Percentiles rank a stretch among this genome's conserved stretches.
Evolutionary conservation across 2,797 vertebrate species (phyloP).

Genomic region (Gallirallus australis): DNA sequence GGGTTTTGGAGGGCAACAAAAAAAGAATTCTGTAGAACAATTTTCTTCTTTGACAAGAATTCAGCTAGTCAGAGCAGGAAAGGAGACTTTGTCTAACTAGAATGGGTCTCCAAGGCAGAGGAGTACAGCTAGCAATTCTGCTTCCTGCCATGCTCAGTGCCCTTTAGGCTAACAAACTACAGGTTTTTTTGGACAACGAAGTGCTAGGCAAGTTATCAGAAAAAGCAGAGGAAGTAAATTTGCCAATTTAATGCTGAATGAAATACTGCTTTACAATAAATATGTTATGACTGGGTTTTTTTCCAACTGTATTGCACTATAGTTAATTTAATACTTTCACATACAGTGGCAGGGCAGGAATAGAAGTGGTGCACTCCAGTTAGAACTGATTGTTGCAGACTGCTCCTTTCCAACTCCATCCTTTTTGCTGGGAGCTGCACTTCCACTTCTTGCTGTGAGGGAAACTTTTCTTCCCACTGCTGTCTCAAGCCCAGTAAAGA

Average conservation of each 20-base stretch:
- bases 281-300: background rate
- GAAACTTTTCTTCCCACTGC: background rate
- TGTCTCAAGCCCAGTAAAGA: background rate
- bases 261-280: background rate
- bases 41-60: slow-evolving; percentile 4
- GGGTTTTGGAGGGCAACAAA: background rate
- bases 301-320: background rate
- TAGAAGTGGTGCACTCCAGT: background rate
- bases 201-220: background rate
- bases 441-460: background rate
- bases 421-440: background rate
- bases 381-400: background rate
- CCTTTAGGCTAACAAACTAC: background rate
- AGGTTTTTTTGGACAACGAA: background rate
- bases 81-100: background rate
- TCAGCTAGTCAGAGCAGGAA: background rate
- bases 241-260: background rate
- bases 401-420: background rate
- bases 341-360: background rate
- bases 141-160: background rate
- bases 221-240: background rate
- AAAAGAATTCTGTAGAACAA: background rate
- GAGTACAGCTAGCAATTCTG: background rate
- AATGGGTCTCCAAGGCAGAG: background rate
- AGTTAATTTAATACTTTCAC: background rate